Conservation (phyloP, 2,888 invertebrate genomes). For the Epinotia nisella region DNA sequence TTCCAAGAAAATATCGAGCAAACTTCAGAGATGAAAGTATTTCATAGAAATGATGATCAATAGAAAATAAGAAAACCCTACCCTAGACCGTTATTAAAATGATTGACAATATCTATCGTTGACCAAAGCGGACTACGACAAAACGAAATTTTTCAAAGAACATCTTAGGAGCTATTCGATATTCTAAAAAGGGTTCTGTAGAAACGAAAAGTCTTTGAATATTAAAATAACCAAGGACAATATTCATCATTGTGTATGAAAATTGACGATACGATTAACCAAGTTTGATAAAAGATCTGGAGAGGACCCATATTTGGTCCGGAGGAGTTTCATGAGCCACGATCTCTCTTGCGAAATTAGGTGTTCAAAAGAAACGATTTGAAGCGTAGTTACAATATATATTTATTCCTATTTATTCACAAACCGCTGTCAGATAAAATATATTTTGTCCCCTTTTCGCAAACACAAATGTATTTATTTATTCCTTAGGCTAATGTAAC, state of each 20-base stretch:
- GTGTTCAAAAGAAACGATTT: no score
- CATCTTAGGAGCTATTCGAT: background rate
- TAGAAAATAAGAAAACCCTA: constrained; percentile 25
- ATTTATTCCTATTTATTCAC: no score
- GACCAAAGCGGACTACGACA: constrained; percentile 7
- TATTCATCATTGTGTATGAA: background rate
- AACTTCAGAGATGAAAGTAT: constrained; percentile 6
- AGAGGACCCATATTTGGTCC: no score
- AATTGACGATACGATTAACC: no score
- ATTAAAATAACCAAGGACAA: background rate
- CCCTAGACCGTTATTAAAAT: constrained; percentile 35
- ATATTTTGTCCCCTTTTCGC: no score
- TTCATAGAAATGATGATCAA: constrained; percentile 28
- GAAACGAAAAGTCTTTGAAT: background rate
- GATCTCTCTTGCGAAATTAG: no score
- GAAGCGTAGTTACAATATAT: no score
- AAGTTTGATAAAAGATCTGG: no score
- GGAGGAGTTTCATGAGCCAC: no score
- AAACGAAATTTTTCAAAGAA: constrained; percentile 27
- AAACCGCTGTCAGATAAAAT: no score
- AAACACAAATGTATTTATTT: no score
- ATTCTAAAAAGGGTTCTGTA: constrained; percentile 9
- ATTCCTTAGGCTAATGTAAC: no score
- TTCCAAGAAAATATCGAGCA: background rate
- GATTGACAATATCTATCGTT: constrained; percentile 37